phyloP scores from a whole-genome alignment of 2,113 vertebrate genomes.

The Zosterops japonicus region DNA sequence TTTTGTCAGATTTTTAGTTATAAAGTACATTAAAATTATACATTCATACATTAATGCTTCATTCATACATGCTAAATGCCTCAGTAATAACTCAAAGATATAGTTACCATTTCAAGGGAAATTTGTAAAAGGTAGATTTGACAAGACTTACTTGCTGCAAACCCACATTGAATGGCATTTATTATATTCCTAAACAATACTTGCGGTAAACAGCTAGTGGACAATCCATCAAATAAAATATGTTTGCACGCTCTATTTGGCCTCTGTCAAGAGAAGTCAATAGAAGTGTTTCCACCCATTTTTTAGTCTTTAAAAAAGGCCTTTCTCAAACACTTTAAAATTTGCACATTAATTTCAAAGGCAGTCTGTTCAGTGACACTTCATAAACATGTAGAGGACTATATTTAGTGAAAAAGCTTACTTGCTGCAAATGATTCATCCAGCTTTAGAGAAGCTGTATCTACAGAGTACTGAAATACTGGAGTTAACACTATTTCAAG shows the following conservation, averaged over 20 bases:
- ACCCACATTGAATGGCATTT: not conserved
- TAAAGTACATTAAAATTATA: slow-evolving; percentile 24
- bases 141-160: not conserved
- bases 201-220: slow-evolving; percentile 6
- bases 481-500: not conserved
- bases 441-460: not conserved
- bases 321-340: slow-evolving; percentile 23
- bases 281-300: not conserved
- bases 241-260: not conserved
- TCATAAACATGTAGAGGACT: not conserved
- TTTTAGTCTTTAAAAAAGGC: not conserved
- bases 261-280: not conserved
- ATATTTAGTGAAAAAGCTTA: not conserved
- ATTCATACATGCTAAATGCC: not conserved
- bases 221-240: slow-evolving; percentile 28
- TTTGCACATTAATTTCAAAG: slow-evolving; percentile 31
- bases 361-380: not conserved
- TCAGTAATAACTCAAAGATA: not conserved
- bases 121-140: slow-evolving; percentile 14
- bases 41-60: not conserved
- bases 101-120: not conserved
- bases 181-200: slow-evolving; percentile 46
- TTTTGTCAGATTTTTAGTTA: slow-evolving; percentile 23
- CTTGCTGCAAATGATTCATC: not conserved
- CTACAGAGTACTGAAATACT: not conserved